Base-by-base conservation (phyloP, 2,797 vertebrate species). In the Gymnodraco acuticeps region DNA sequence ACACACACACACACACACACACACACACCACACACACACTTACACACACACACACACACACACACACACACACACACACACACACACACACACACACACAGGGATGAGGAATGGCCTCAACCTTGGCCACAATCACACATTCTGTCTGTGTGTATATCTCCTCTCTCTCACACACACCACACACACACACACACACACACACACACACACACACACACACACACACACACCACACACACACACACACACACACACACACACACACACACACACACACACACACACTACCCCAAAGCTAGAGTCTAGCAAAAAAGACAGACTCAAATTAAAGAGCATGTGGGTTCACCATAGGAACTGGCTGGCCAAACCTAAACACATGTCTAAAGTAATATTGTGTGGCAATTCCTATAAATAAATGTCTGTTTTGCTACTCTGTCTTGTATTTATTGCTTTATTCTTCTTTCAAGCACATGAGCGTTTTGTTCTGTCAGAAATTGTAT, bases 101-200 rank as follows among this genome's bases (percentile, higher is more conserved):
- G 13, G 64, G 43, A 78, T 46, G 67, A 78, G 63, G 31, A 89
- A 80, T 60, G 53, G 64, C 67, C 70, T 80, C 63, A 78, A 77
- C 76, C 77, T 56, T 85, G 67, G 81, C 73, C 71, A 86, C 73
- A 86, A 80, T 80, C 79, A 70, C 76, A 82, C 79, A 79, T 73
- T 86, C 55, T 77, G 76, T 80, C 69, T 82, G 43, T 71, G 33
- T 73, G 55, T 78, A 13, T 14, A 52, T 48, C 19, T 31, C 61
- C n/a, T 50, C 48, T 50, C 47, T n/a, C 47, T 48, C 47, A 9
- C 47, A 17, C 16, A 16, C 46, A 2, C 5, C 5, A 16, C 1
- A 16, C 46, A 7, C 46, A 7, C 46, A 8, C 41, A 15, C 15
- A 9, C 50, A 8, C 59, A 52, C 47, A 48, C 38, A 45, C 15